Evolutionary conservation across 2,888 invertebrate species (phyloP).

Genomic region (Lasius platythorax): DNA sequence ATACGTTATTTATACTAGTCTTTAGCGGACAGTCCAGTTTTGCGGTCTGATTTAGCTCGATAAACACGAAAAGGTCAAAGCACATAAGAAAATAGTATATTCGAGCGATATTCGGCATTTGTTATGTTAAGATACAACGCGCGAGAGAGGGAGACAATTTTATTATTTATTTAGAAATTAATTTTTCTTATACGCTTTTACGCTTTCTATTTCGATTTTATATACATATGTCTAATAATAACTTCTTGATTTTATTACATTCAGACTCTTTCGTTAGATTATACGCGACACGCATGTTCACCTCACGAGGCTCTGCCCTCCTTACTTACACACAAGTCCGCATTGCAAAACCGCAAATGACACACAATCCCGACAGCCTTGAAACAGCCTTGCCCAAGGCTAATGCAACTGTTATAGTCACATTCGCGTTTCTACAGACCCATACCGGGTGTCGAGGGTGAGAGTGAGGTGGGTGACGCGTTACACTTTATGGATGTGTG

Average conservation of each 20-base stretch:
- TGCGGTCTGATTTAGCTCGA: conserved; percentile 6
- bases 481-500: conserved; percentile 8
- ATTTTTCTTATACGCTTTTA: not conserved
- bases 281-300: not conserved
- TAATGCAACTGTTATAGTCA: conserved; percentile 64
- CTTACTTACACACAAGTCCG: conserved; percentile 14
- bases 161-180: not conserved
- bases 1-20: conserved; percentile 3
- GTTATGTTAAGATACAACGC: not conserved
- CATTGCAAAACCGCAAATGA: conserved; percentile 74
- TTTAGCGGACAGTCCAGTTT: not conserved
- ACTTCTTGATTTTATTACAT: not conserved
- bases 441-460: conserved; percentile 60
- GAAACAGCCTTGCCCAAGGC: conserved; percentile 83
- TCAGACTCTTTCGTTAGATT: not conserved
- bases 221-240: not conserved
- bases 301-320: not conserved
- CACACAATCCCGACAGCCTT: conserved; percentile 79
- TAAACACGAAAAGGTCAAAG: conserved; percentile 3
- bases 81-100: not conserved
- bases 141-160: not conserved
- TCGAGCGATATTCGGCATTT: not conserved
- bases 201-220: not conserved
- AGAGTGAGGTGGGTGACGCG: conserved; percentile 55
- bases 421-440: conserved; percentile 58